phyloP scores from a whole-genome alignment of 2,113 vertebrate species.

The Phyllostomus hastatus region DNA sequence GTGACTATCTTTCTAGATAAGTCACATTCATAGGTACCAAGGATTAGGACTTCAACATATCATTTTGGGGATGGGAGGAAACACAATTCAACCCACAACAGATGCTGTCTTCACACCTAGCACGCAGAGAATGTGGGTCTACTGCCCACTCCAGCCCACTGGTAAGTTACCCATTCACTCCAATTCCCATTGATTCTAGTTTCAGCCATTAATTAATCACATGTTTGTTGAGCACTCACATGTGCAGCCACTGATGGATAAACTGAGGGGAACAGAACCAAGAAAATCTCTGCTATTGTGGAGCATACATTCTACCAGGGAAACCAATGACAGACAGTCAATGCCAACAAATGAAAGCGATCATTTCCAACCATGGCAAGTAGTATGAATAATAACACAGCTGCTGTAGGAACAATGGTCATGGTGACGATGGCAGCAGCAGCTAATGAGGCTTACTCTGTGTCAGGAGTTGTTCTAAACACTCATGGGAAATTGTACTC shows the following conservation, averaged over 20 bases:
- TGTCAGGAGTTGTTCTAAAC: background rate
- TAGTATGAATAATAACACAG: rapidly evolving
- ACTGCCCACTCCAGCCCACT: background rate
- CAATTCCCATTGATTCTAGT: background rate
- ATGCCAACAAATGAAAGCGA: background rate
- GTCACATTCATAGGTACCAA: background rate
- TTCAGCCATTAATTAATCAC: too few relatives aligned
- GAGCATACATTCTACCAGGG: background rate
- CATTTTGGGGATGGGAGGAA: background rate
- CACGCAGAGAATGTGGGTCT: background rate
- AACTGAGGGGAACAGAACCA: background rate
- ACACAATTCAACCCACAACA: background rate
- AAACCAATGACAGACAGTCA: background rate
- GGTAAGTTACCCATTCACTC: background rate
- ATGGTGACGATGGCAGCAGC: rapidly evolving
- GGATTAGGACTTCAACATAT: too few relatives aligned
- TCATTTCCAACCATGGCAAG: background rate
- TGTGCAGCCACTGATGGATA: rapidly evolving
- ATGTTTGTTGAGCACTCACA: background rate
- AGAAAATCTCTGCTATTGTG: rapidly evolving
- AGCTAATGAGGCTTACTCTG: rapidly evolving
- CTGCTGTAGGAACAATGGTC: rapidly evolving
- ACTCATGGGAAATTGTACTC: rapidly evolving
- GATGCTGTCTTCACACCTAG: background rate
- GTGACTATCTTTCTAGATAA: background rate